Percentiles rank a stretch among this genome's conserved stretches.
Conservation (phyloP, 2,113 vertebrate species). For the Cottus gobio region DNA sequence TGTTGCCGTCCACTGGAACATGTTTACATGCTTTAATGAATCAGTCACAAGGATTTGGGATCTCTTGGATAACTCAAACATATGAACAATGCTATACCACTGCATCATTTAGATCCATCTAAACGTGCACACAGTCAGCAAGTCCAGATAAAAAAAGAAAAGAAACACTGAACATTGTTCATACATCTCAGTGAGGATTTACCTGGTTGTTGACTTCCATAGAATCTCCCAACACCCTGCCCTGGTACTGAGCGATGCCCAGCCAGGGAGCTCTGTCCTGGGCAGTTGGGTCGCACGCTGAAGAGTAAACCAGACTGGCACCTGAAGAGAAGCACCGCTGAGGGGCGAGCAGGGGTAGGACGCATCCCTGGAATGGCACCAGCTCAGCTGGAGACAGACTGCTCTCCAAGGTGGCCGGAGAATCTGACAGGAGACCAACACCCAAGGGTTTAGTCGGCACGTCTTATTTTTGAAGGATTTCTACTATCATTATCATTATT, state of each 20-base stretch:
- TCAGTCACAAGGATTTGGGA: too few species aligned
- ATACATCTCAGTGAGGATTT: background rate
- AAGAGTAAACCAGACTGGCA: conserved; percentile 14
- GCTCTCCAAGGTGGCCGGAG: conserved; percentile 80
- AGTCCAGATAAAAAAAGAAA: background rate
- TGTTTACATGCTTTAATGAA: background rate
- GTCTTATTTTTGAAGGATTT: background rate
- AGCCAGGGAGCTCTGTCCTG: conserved; percentile 80
- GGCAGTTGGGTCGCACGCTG: background rate
- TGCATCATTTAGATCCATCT: background rate
- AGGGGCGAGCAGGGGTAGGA: conserved; percentile 73
- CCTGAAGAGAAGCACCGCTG: conserved; percentile 25
- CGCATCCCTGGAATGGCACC: conserved; percentile 81
- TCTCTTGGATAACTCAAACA: too few species aligned
- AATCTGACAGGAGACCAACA: conserved; percentile 70
- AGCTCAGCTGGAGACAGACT: conserved; percentile 78
- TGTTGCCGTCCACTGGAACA: too few species aligned
- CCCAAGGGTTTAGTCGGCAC: background rate
- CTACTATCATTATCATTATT: background rate
- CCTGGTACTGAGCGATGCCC: conserved; percentile 78
- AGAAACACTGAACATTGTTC: background rate
- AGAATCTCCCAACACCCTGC: conserved; percentile 79
- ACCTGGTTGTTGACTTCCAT: conserved; percentile 88
- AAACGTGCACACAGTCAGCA: background rate
- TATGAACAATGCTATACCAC: background rate